These are phyloP conservation scores for Cataglyphis cursor DNA, from an alignment of 2,888 invertebrate genomes.

Conservation along the genomic window DNA sequence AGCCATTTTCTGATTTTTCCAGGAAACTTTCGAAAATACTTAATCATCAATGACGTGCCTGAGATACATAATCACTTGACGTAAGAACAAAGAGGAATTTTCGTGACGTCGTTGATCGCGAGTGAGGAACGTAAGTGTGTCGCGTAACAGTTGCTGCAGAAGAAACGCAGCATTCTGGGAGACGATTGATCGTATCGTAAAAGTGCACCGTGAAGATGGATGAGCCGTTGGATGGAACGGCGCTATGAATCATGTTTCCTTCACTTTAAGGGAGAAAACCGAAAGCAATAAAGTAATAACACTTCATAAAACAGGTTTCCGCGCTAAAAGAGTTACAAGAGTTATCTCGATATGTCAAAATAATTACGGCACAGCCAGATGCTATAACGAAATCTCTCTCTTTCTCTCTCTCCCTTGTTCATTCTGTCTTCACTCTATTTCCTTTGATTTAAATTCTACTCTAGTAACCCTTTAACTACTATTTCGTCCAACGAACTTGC, in stretches of 20 bases:
- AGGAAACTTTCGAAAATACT: background rate
- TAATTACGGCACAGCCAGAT: background rate
- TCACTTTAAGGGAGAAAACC: background rate
- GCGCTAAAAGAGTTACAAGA: background rate
- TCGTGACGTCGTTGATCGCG: background rate
- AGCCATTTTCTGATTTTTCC: no score
- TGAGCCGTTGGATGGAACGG: background rate
- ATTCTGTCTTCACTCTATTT: background rate
- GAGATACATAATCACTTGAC: background rate
- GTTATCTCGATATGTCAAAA: slow-evolving; percentile 9
- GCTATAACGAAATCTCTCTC: background rate
- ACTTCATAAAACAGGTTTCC: background rate
- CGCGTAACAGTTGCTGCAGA: slow-evolving; percentile 50
- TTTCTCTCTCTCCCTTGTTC: background rate
- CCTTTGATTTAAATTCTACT: background rate
- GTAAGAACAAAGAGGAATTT: background rate
- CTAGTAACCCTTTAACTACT: slow-evolving; percentile 16
- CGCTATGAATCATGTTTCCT: slow-evolving; percentile 7
- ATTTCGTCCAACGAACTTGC: slow-evolving; percentile 12
- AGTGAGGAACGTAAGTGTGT: slow-evolving; percentile 33
- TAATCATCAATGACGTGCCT: background rate
- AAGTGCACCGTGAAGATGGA: background rate
- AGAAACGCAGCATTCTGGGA: slow-evolving; percentile 39
- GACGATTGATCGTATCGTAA: slow-evolving; percentile 40
- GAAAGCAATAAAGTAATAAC: background rate